Conservation (phyloP, 2,797 vertebrate genomes). For the Sylvilagus floridanus region DNA sequence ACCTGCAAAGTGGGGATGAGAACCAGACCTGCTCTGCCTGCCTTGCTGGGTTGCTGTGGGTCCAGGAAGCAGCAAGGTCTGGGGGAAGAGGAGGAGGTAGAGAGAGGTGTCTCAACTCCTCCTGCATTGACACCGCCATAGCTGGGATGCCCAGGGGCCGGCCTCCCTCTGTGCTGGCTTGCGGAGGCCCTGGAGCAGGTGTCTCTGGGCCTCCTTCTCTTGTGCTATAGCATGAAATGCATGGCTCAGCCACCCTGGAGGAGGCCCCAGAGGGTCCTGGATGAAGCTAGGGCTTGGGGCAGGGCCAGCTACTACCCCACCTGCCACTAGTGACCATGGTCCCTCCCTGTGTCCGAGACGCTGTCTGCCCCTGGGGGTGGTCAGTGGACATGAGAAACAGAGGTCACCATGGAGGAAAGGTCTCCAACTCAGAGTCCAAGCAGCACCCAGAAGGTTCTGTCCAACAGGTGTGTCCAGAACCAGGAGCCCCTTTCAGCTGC, state of each 20-base stretch:
- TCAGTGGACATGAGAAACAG: rapidly evolving
- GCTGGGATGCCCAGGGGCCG: not conserved
- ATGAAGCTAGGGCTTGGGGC: not conserved
- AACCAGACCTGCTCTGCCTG: not conserved
- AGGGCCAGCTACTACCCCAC: not conserved
- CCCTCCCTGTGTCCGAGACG: not conserved
- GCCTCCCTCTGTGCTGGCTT: not conserved
- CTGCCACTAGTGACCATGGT: rapidly evolving
- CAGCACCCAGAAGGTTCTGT: not conserved
- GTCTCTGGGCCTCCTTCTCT: not conserved
- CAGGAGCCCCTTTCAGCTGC: not conserved
- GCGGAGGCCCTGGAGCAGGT: not conserved
- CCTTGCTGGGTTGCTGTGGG: not conserved
- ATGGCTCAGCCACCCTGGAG: not conserved
- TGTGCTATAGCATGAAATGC: not conserved
- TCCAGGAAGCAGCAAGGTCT: not conserved
- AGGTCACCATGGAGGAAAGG: not conserved
- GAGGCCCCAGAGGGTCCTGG: not conserved
- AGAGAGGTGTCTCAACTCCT: rapidly evolving
- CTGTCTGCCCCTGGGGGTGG: rapidly evolving
- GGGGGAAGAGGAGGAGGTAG: no score
- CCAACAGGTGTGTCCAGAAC: no score
- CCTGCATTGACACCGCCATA: rapidly evolving
- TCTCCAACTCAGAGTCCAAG: not conserved
- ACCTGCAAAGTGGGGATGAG: not conserved